Evolutionary conservation across 1,140 invertebrate species (phyloP).

Genomic region (Sycophila sp.): DNA sequence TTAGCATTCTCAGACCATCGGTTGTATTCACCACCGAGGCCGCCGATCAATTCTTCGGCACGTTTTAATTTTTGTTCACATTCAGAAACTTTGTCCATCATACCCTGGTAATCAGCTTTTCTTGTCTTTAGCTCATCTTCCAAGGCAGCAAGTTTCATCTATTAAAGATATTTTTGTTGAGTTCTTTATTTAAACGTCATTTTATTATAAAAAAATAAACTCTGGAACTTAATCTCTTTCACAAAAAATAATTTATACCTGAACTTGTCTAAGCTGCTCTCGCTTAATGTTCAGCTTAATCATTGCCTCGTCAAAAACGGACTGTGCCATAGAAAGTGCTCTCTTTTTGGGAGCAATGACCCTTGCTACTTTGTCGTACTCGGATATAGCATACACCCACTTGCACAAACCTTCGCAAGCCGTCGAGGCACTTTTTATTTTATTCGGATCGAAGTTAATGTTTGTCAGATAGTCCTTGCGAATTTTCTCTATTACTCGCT

Average conservation of each 20-base stretch:
- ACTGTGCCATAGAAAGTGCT: slow-evolving; percentile 81
- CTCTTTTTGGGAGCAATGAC: slow-evolving; percentile 87
- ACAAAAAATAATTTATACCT: slow-evolving; percentile 47
- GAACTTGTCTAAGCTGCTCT: slow-evolving; percentile 75
- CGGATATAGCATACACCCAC: slow-evolving; percentile 92
- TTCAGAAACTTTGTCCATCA: slow-evolving; percentile 84
- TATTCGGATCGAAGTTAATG: slow-evolving; percentile 91
- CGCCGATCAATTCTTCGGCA: slow-evolving; percentile 92
- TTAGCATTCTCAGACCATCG: slow-evolving; percentile 85
- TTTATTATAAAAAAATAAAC: no score
- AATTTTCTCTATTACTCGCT: slow-evolving; percentile 84
- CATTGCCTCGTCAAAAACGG: slow-evolving; percentile 75
- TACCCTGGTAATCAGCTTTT: slow-evolving; percentile 67
- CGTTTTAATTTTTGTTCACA: slow-evolving; percentile 91
- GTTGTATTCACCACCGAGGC: slow-evolving; percentile 83
- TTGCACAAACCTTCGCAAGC: slow-evolving; percentile 85
- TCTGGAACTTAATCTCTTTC: no score
- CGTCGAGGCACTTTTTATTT: slow-evolving; percentile 81
- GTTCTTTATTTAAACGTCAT: no score
- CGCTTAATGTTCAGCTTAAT: slow-evolving; percentile 79
- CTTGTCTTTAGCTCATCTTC: slow-evolving; percentile 75
- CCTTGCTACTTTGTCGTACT: slow-evolving; percentile 92
- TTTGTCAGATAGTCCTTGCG: slow-evolving; percentile 83
- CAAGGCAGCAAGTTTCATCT: slow-evolving; percentile 52
- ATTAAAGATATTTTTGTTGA: no score